Percentiles rank a stretch among this genome's conserved stretches.
Evolutionary conservation across 1,140 invertebrate species (phyloP).

Genomic region (Caenorhabditis inopinata): DNA sequence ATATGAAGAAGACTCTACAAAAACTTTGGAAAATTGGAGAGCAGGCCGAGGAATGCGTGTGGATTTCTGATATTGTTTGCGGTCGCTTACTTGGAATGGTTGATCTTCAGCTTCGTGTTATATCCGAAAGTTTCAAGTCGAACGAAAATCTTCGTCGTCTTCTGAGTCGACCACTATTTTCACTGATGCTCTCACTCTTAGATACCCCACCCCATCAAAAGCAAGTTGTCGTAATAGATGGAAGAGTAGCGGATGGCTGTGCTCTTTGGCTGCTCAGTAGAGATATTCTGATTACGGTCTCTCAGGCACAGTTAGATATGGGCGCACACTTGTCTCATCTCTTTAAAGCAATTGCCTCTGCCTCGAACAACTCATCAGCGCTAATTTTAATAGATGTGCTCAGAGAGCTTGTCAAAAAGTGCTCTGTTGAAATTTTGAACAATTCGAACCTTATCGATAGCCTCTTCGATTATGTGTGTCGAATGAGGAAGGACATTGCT

Average conservation of each 20-base stretch:
- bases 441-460: slow-evolving; percentile 34
- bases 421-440: slow-evolving; percentile 29
- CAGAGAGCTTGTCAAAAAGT: slow-evolving; percentile 19
- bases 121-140: not conserved
- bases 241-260: slow-evolving; percentile 11
- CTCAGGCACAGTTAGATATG: not conserved
- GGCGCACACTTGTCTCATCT: not conserved
- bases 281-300: not conserved
- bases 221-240: not conserved
- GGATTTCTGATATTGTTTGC: slow-evolving; percentile 22
- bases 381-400: slow-evolving; percentile 34
- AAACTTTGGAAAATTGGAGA: slow-evolving; percentile 34
- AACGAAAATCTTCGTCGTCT: not conserved
- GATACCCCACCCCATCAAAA: not conserved
- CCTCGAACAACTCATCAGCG: slow-evolving; percentile 11
- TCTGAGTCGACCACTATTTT: not conserved
- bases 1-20: slow-evolving; percentile 7
- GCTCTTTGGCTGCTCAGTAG: not conserved
- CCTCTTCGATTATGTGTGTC: slow-evolving; percentile 28
- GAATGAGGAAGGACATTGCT: slow-evolving; percentile 10
- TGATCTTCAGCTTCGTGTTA: not conserved
- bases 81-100: not conserved
- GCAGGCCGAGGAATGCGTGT: slow-evolving; percentile 5
- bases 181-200: slow-evolving; percentile 5
- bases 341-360: slow-evolving; percentile 14